Conservation (phyloP, 2,888 invertebrate species). For the Erpobdella octoculata region DNA sequence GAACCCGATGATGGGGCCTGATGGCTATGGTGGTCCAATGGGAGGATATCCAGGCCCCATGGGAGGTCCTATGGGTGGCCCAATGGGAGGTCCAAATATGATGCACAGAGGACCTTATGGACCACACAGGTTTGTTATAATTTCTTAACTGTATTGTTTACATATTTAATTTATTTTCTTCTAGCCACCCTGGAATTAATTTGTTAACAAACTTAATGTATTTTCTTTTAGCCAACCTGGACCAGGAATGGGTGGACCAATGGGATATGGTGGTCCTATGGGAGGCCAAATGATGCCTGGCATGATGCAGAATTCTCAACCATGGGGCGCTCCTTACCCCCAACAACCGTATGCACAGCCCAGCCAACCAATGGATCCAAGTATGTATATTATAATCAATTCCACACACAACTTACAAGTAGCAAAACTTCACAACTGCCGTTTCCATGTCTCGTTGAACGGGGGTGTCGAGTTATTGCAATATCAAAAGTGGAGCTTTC, state of each 20-base stretch:
- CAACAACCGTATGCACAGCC: slow-evolving; percentile 16
- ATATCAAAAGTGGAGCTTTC: background rate
- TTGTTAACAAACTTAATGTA: no score
- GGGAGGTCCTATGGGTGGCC: slow-evolving; percentile 23
- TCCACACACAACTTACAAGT: background rate
- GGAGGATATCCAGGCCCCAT: slow-evolving; percentile 19
- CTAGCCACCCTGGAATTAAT: slow-evolving; percentile 1
- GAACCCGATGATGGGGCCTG: slow-evolving; percentile 26
- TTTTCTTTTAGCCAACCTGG: slow-evolving; percentile 3
- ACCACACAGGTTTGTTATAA: background rate
- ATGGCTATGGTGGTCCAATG: slow-evolving; percentile 25
- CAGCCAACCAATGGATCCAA: slow-evolving; percentile 23
- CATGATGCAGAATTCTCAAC: slow-evolving; percentile 27
- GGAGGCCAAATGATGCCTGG: slow-evolving; percentile 27
- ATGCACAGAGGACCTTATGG: background rate
- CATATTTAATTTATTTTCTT: background rate
- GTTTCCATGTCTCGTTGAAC: background rate
- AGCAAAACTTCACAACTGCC: slow-evolving; percentile 13
- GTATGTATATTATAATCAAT: background rate
- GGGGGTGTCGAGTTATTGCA: background rate
- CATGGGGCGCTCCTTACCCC: slow-evolving; percentile 28
- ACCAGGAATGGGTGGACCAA: slow-evolving; percentile 16
- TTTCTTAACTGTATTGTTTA: background rate
- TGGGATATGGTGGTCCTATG: slow-evolving; percentile 27
- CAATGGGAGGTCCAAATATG: slow-evolving; percentile 25